These are phyloP conservation scores for Sus scrofa DNA, from an alignment of 2,113 vertebrate species.

Conservation along the genomic window DNA sequence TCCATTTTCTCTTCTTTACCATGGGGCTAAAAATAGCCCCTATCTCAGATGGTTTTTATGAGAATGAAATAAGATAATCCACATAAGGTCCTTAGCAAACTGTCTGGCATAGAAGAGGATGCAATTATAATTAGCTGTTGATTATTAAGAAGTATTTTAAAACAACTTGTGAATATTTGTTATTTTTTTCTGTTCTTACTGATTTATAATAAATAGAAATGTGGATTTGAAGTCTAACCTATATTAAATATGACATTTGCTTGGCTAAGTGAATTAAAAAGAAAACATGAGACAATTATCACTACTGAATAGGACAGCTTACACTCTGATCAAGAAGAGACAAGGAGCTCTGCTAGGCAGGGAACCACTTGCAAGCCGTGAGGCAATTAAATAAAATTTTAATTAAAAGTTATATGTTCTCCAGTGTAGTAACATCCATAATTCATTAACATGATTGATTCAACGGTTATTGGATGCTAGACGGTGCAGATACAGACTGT, in stretches of 20 bases:
- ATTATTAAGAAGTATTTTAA: background rate
- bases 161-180: background rate
- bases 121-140: background rate
- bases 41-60: background rate
- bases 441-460: background rate
- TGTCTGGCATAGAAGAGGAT: background rate
- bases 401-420: constrained; percentile 32
- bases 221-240: background rate
- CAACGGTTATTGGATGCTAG: background rate
- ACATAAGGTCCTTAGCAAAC: background rate
- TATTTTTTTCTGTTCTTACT: constrained; percentile 23
- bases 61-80: constrained; percentile 27
- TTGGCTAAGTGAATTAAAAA: background rate
- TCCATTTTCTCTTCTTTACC: background rate
- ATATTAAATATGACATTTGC: background rate
- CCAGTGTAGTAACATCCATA: background rate
- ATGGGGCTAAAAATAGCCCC: background rate
- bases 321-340: background rate
- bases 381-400: constrained; percentile 1
- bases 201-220: constrained; percentile 28
- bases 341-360: background rate
- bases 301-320: background rate
- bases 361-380: background rate
- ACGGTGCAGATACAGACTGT: background rate
- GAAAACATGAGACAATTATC: background rate